phyloP scores from a whole-genome alignment of 1,140 invertebrate genomes.

The Ips nitidus region DNA sequence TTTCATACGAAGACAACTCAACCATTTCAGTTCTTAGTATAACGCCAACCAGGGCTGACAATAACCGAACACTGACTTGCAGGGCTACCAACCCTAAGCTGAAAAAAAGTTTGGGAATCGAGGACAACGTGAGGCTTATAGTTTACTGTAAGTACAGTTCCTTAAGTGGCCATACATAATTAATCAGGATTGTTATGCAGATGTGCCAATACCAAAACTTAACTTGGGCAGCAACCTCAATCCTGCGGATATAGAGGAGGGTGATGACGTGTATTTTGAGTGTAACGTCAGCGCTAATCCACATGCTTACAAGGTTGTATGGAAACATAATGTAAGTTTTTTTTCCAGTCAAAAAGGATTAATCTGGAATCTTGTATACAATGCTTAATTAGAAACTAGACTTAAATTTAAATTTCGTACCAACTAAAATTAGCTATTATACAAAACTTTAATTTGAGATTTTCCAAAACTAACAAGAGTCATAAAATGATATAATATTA shows the following conservation, averaged over 20 bases:
- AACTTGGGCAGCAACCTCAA: conserved; percentile 80
- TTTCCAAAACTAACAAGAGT: too few relatives aligned
- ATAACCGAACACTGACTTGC: conserved; percentile 76
- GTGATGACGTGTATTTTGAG: conserved; percentile 88
- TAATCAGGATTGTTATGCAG: conserved; percentile 55
- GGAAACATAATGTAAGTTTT: conserved; percentile 88
- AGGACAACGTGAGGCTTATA: conserved; percentile 78
- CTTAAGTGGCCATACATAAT: conserved; percentile 3
- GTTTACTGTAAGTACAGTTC: conserved; percentile 74
- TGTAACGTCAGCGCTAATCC: conserved; percentile 86
- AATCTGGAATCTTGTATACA: too few relatives aligned
- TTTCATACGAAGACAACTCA: conserved; percentile 75
- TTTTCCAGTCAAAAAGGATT: neutral
- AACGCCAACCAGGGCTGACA: conserved; percentile 72
- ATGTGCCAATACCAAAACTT: conserved; percentile 72
- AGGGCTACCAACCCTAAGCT: conserved; percentile 78
- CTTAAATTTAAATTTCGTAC: too few relatives aligned
- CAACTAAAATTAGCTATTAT: too few relatives aligned
- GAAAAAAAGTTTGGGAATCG: conserved; percentile 63
- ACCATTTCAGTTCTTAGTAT: conserved; percentile 76
- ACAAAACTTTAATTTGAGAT: too few relatives aligned
- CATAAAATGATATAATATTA: too few relatives aligned
- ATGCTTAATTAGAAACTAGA: too few relatives aligned
- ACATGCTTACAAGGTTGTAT: conserved; percentile 81
- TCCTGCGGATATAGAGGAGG: conserved; percentile 85